Conservation (phyloP, 1,140 invertebrate species). For the Bombus difficillimus region DNA sequence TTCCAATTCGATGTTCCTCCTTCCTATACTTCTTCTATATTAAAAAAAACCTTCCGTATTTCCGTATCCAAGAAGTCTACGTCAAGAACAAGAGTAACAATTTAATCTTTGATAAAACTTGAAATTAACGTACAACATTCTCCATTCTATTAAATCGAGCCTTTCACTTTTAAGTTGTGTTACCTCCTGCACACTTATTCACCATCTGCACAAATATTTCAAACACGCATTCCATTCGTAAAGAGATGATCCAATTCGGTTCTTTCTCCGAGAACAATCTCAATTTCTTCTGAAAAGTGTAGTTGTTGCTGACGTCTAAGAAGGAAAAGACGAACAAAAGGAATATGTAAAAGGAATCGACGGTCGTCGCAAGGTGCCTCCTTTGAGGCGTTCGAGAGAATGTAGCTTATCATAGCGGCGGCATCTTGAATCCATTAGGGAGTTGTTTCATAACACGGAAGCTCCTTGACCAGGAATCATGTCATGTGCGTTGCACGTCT, state of each 20-base stretch:
- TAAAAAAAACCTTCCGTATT: background rate
- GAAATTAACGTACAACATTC: background rate
- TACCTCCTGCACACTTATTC: background rate
- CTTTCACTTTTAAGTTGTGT: background rate
- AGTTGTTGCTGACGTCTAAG: background rate
- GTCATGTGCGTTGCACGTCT: conserved; percentile 70
- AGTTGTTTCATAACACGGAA: conserved; percentile 66
- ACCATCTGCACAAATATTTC: background rate
- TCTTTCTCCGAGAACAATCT: background rate
- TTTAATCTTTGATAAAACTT: background rate
- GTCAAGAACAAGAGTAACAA: background rate
- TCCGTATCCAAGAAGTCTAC: no score
- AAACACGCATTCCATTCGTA: background rate
- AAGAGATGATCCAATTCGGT: background rate
- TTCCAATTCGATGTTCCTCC: no score
- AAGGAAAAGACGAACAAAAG: conserved; percentile 9
- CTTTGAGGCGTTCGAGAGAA: conserved; percentile 61
- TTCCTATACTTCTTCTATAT: no score
- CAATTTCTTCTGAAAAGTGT: background rate
- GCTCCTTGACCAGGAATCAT: conserved; percentile 73
- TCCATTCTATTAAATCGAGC: background rate
- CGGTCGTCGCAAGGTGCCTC: conserved; percentile 44
- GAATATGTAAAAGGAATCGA: conserved; percentile 59
- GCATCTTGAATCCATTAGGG: conserved; percentile 72
- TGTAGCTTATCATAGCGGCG: conserved; percentile 69